A percentile compares a stretch with the other conserved stretches of the same genome.
phyloP scores from a whole-genome alignment of 1,140 invertebrate genomes.

The Nasonia longicornis region DNA sequence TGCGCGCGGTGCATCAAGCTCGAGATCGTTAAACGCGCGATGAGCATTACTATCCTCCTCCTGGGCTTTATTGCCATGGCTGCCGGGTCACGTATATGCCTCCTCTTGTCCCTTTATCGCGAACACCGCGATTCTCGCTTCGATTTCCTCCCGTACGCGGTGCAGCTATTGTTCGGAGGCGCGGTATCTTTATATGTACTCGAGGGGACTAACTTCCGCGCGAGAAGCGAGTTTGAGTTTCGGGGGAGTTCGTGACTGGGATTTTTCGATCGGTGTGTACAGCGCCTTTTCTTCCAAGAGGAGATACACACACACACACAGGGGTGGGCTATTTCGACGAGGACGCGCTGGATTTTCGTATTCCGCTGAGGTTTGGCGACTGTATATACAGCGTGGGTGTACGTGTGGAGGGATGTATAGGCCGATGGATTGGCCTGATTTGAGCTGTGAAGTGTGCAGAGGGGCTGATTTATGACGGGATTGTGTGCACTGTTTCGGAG shows the following conservation, averaged over 20 bases:
- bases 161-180: neutral
- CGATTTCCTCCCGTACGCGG: neutral
- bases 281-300: no score
- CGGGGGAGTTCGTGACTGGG: neutral
- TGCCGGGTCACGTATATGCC: constrained; percentile 2
- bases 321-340: no score
- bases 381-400: no score
- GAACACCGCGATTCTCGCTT: neutral
- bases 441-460: no score
- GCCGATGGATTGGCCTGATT: no score
- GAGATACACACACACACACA: no score
- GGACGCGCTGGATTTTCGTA: no score
- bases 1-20: no score
- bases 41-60: constrained; percentile 2
- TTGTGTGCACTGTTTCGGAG: no score
- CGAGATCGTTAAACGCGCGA: constrained; percentile 32
- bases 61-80: constrained; percentile 14
- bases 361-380: no score
- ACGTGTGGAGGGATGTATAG: no score
- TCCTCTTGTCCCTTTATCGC: neutral
- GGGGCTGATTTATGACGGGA: no score
- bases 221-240: neutral
- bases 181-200: constrained; percentile 4
- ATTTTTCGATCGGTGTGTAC: neutral
- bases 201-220: neutral